These are phyloP conservation scores for Dryococelus australis DNA, from an alignment of 2,888 invertebrate genomes.

Conservation along the genomic window DNA sequence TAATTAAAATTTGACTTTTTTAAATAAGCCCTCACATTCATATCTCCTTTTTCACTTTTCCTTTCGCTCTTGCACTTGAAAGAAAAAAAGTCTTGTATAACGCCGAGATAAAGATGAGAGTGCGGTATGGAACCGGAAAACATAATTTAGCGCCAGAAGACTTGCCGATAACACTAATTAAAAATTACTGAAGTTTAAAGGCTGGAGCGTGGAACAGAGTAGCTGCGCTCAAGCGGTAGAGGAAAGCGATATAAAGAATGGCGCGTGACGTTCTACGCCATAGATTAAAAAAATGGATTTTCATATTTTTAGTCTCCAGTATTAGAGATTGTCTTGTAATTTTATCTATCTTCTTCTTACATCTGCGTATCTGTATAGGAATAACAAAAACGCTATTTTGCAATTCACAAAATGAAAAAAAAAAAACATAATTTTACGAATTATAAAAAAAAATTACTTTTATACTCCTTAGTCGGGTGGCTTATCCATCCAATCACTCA, in stretches of 20 bases:
- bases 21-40: conserved; percentile 49
- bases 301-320: neutral
- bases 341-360: neutral
- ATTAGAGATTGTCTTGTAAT: neutral
- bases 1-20: conserved; percentile 61
- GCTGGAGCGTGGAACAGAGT: conserved; percentile 34
- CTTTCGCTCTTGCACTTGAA: neutral
- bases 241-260: conserved; percentile 3
- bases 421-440: too few species aligned
- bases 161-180: conserved; percentile 58
- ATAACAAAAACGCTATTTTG: neutral
- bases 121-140: conserved; percentile 48
- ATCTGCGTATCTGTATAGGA: neutral
- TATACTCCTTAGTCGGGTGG: too few species aligned
- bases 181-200: conserved; percentile 54
- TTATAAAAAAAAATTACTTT: too few species aligned
- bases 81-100: conserved; percentile 37
- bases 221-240: neutral
- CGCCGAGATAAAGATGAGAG: conserved; percentile 54
- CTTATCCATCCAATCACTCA: too few species aligned
- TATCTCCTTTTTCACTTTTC: conserved; percentile 31
- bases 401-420: too few species aligned
- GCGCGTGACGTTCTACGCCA: neutral
- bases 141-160: conserved; percentile 54
- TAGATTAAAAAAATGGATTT: neutral